A percentile compares a stretch with the other conserved stretches of the same genome.
Evolutionary conservation across 2,888 invertebrate species (phyloP).

Genomic region (Caenorhabditis sp.): DNA sequence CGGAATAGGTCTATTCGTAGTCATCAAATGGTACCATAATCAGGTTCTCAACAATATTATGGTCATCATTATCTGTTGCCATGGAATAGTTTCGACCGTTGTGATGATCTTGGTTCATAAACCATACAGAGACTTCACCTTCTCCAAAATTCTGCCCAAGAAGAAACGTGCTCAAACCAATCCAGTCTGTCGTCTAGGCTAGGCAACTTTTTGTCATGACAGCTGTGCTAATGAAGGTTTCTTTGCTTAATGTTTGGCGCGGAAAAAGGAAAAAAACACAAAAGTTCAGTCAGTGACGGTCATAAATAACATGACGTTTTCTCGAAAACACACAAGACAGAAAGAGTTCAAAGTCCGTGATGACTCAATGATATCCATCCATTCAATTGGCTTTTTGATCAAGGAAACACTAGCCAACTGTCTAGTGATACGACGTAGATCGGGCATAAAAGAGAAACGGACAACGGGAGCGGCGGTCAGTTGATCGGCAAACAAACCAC

Average conservation of each 20-base stretch:
- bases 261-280: not conserved
- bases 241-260: not conserved
- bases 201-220: too few species aligned
- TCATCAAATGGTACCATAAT: not conserved
- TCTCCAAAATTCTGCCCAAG: not conserved
- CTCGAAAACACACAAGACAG: not conserved
- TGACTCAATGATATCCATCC: not conserved
- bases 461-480: not conserved
- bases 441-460: not conserved
- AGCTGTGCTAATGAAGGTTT: not conserved
- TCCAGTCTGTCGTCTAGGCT: too few species aligned
- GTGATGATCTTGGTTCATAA: slow-evolving; percentile 1
- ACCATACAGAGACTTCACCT: not conserved
- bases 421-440: not conserved
- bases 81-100: not conserved
- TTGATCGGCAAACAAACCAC: not conserved
- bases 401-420: too few species aligned
- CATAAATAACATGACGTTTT: not conserved
- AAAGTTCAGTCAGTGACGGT: not conserved
- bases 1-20: not conserved
- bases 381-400: not conserved
- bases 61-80: not conserved
- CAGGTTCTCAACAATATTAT: not conserved
- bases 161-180: too few species aligned
- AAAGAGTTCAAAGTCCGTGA: not conserved